These are phyloP conservation scores for Lepidostoma basale DNA, from an alignment of 1,140 invertebrate species.

Conservation along the genomic window DNA sequence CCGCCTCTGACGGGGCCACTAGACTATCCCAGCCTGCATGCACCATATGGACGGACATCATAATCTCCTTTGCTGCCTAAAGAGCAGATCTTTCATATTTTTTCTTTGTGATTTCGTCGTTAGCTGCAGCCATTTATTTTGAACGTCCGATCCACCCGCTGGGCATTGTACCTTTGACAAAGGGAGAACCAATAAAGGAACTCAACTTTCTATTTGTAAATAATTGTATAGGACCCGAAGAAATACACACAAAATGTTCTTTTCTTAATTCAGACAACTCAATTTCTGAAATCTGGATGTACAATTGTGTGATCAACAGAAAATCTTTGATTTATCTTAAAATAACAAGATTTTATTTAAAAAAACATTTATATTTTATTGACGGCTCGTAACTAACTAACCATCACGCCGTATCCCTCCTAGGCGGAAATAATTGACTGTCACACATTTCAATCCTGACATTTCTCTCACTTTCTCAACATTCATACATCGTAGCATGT, in stretches of 20 bases:
- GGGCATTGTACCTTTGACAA: slow-evolving; percentile 17
- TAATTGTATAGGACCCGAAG: slow-evolving; percentile 5
- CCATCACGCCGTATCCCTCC: too few relatives aligned
- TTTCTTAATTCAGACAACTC: slow-evolving; percentile 3
- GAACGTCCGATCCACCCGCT: slow-evolving; percentile 14
- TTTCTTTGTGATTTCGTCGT: slow-evolving; percentile 24
- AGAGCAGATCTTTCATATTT: slow-evolving; percentile 9
- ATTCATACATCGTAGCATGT: too few relatives aligned
- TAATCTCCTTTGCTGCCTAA: slow-evolving; percentile 21
- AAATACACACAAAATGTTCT: neutral
- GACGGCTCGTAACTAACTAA: too few relatives aligned
- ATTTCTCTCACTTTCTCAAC: too few relatives aligned
- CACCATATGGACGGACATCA: slow-evolving; percentile 25
- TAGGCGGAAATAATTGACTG: too few relatives aligned
- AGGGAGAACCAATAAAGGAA: slow-evolving; percentile 5
- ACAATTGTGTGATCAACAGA: neutral
- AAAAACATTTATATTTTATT: neutral
- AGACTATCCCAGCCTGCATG: neutral
- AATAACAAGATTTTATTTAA: neutral
- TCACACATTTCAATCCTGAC: too few relatives aligned
- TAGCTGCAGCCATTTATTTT: slow-evolving; percentile 24
- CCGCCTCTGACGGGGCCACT: too few relatives aligned
- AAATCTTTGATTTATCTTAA: neutral
- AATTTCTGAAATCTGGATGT: neutral
- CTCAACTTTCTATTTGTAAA: slow-evolving; percentile 23